Evolutionary conservation across 2,888 invertebrate species (phyloP).

Genomic region (Heliconius erato): DNA sequence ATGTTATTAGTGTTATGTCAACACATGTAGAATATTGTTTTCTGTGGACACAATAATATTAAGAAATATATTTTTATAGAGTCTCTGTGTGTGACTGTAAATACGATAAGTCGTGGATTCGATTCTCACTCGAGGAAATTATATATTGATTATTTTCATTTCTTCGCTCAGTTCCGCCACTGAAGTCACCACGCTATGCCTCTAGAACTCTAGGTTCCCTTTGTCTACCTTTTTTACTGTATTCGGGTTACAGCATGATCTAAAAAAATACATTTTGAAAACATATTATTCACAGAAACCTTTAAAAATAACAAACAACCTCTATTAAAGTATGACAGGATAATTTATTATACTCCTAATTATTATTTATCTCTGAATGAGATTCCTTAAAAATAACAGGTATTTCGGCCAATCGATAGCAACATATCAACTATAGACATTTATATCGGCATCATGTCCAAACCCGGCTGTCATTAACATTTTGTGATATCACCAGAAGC

Average conservation of each 20-base stretch:
- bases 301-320: conserved; percentile 43
- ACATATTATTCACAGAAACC: conserved; percentile 2
- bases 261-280: not conserved
- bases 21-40: conserved; percentile 49
- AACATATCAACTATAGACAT: conserved; percentile 75
- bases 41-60: not conserved
- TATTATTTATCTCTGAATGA: conserved; percentile 53
- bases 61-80: too few species aligned
- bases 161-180: too few species aligned
- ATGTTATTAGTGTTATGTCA: conserved; percentile 64
- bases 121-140: too few species aligned
- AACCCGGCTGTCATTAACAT: conserved; percentile 77
- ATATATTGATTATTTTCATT: too few species aligned
- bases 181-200: too few species aligned
- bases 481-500: conserved; percentile 80
- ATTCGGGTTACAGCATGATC: too few species aligned
- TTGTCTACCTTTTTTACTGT: too few species aligned
- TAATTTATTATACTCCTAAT: conserved; percentile 53
- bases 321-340: conserved; percentile 52
- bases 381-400: conserved; percentile 50
- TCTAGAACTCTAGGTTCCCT: too few species aligned
- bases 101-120: too few species aligned
- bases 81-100: too few species aligned
- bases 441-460: conserved; percentile 67
- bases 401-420: conserved; percentile 57